phyloP scores from a whole-genome alignment of 2,797 vertebrate genomes.

The Semotilus atromaculatus region DNA sequence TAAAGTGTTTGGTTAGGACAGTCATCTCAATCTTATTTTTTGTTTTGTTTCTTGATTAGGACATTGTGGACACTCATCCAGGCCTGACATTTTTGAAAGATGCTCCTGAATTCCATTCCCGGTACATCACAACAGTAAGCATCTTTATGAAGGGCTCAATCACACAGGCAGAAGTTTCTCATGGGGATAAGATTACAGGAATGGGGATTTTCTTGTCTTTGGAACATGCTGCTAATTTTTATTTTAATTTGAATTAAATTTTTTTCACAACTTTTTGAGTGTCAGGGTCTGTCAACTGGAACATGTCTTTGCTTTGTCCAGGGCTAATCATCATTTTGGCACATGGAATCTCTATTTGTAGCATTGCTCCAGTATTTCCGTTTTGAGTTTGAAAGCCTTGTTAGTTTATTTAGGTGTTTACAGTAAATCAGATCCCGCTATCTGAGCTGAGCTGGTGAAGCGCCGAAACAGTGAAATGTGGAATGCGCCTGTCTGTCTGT shows the following conservation, averaged over 20 bases:
- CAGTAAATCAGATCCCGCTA: constrained; percentile 17
- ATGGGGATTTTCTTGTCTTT: constrained; percentile 3
- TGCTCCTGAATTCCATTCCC: constrained; percentile 98
- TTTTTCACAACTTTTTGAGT: not conserved
- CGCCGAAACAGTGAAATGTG: constrained; percentile 36
- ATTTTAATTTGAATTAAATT: no score
- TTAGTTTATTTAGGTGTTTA: constrained; percentile 35
- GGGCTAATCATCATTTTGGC: constrained; percentile 9
- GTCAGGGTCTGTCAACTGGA: not conserved
- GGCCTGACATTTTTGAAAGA: constrained; percentile 98
- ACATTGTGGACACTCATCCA: constrained; percentile 96
- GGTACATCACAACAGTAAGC: constrained; percentile 97
- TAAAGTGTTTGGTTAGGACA: not conserved
- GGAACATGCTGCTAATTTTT: not conserved
- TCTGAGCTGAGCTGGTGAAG: constrained; percentile 23
- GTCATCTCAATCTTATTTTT: not conserved
- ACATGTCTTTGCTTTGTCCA: constrained; percentile 26
- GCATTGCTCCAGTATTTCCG: constrained; percentile 17
- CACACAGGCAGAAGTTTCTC: not conserved
- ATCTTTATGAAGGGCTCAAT: not conserved
- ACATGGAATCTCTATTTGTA: constrained; percentile 32
- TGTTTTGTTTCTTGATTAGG: constrained; percentile 73
- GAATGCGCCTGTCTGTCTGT: constrained; percentile 46
- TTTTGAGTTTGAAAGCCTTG: constrained; percentile 19
- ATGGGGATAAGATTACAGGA: not conserved